Percentiles rank a stretch among this genome's conserved stretches.
Evolutionary conservation across 2,888 invertebrate genomes (phyloP).

Genomic region (Allygus modestus): DNA sequence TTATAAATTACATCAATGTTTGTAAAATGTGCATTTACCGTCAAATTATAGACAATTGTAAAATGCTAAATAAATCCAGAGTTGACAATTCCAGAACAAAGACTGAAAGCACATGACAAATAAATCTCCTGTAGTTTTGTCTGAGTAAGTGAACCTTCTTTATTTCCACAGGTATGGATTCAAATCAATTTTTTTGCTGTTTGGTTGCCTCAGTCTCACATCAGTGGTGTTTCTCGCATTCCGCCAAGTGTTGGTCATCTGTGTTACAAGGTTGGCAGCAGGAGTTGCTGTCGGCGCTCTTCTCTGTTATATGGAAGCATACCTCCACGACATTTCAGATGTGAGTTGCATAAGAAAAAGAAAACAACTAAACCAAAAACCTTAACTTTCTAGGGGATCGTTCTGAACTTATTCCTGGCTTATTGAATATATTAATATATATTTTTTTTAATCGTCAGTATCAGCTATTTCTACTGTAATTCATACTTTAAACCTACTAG

Average conservation of each 20-base stretch:
- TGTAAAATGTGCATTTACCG: no score
- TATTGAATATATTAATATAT: no score
- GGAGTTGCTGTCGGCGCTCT: not conserved
- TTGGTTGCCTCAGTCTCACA: not conserved
- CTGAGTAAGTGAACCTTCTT: not conserved
- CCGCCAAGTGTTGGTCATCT: not conserved
- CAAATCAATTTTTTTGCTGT: constrained; percentile 13
- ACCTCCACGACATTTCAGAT: constrained; percentile 8
- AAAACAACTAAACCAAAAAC: not conserved
- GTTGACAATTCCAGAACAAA: no score
- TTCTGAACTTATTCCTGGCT: not conserved
- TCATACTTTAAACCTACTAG: no score
- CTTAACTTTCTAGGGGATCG: not conserved
- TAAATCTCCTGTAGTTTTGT: no score
- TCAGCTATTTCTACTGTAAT: no score
- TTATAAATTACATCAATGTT: no score
- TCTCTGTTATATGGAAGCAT: not conserved
- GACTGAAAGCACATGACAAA: no score
- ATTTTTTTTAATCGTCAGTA: no score
- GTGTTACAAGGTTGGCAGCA: not conserved
- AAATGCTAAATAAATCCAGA: not conserved
- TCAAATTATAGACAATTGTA: no score
- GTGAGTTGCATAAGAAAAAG: not conserved
- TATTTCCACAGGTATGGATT: constrained; percentile 9
- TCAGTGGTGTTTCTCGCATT: not conserved